Evolutionary conservation across 2,113 vertebrate species (phyloP).

Genomic region (Anas platyrhynchos): DNA sequence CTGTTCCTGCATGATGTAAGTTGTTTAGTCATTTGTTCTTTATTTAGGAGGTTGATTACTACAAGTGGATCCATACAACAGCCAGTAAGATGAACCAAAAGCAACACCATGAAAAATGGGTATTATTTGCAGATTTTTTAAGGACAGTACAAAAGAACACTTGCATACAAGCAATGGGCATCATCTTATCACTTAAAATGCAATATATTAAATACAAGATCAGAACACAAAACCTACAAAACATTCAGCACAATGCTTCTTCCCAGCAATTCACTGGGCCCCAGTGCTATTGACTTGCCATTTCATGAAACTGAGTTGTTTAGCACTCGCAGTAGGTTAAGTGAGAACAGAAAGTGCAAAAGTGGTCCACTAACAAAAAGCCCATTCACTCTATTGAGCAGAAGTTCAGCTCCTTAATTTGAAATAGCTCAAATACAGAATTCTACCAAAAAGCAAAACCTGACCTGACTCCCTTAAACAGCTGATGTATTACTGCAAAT

Average conservation of each 20-base stretch:
- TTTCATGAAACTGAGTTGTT: background rate
- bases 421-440: background rate
- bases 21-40: background rate
- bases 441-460: background rate
- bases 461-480: background rate
- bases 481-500: background rate
- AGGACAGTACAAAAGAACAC: rapidly evolving
- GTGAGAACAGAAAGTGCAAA: background rate
- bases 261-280: background rate
- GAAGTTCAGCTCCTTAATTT: background rate
- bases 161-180: background rate
- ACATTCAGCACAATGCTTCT: background rate
- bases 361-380: background rate
- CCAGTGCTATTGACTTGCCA: background rate
- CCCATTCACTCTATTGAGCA: background rate
- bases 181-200: background rate
- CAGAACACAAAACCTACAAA: background rate
- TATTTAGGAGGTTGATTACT: background rate
- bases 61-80: rapidly evolving
- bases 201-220: background rate
- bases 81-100: background rate
- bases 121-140: background rate
- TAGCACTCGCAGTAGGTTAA: background rate
- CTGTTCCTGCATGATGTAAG: background rate
- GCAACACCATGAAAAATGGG: background rate